phyloP scores from a whole-genome alignment of 1,140 invertebrate genomes.

The Drosophila bocki region DNA sequence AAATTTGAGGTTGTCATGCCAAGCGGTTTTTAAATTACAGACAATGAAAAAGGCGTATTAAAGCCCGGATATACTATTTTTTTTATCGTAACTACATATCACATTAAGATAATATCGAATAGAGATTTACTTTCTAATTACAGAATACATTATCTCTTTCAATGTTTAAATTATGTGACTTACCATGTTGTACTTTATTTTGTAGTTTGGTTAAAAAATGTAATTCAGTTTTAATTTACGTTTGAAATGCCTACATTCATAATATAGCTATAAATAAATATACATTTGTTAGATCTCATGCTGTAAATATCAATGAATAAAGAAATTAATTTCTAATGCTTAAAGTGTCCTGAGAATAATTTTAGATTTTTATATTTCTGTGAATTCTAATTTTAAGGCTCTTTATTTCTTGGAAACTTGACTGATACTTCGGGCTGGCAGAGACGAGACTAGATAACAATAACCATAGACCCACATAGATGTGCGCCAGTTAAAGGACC shows the following conservation, averaged over 20 bases:
- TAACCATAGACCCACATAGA: background rate
- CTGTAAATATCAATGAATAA: too few species aligned
- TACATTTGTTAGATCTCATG: too few species aligned
- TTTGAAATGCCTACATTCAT: too few species aligned
- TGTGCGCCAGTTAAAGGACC: slow-evolving; percentile 21
- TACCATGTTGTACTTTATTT: too few species aligned
- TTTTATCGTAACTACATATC: background rate
- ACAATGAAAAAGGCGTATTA: slow-evolving; percentile 12
- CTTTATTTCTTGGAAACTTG: background rate
- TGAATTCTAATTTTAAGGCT: background rate
- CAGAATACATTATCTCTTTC: background rate
- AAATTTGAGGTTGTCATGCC: slow-evolving; percentile 69
- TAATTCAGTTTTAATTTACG: too few species aligned
- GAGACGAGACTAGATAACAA: slow-evolving; percentile 17
- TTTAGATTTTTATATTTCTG: too few species aligned
- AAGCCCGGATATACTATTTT: background rate
- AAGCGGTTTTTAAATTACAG: slow-evolving; percentile 52
- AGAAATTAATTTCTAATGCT: too few species aligned
- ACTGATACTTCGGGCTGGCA: background rate
- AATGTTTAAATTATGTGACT: background rate
- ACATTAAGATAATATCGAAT: background rate
- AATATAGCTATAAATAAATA: too few species aligned
- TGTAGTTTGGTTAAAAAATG: too few species aligned
- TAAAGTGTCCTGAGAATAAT: too few species aligned
- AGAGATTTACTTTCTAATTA: background rate